Conservation (phyloP, 2,888 invertebrate species). For the Tetranychus truncatus region DNA sequence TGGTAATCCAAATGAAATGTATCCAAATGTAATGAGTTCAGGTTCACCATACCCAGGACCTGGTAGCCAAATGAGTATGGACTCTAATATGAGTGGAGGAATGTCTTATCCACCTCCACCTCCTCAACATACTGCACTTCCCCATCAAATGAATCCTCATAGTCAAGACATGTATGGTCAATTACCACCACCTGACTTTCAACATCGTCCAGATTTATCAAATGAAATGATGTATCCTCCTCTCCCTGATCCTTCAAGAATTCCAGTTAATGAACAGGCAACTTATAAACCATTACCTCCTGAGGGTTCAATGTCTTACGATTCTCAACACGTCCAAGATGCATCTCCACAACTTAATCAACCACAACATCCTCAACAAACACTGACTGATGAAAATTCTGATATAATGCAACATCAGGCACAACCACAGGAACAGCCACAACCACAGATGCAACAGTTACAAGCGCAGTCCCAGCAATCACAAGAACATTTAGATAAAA, state of each 20-base stretch:
- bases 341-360: slow-evolving; percentile 13
- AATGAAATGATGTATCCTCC: slow-evolving; percentile 5
- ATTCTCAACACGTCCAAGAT: slow-evolving; percentile 1
- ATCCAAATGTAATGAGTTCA: slow-evolving; percentile 2
- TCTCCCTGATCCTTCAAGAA: neutral
- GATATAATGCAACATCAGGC: neutral
- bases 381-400: neutral
- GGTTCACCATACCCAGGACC: neutral
- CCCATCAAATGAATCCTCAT: neutral
- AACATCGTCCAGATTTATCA: neutral
- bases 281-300: neutral
- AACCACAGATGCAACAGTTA: slow-evolving; percentile 21
- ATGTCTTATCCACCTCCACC: slow-evolving; percentile 7
- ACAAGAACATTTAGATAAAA: slow-evolving; percentile 32
- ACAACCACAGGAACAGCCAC: slow-evolving; percentile 18
- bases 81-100: neutral
- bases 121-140: neutral
- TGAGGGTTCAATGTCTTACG: neutral
- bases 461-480: slow-evolving; percentile 27
- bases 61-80: neutral
- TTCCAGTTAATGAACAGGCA: neutral
- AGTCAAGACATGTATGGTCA: neutral
- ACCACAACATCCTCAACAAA: slow-evolving; percentile 24
- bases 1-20: slow-evolving; percentile 6
- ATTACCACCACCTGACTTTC: slow-evolving; percentile 7